Base-by-base conservation (phyloP, 2,113 vertebrate genomes). In the Heterocephalus glaber region DNA sequence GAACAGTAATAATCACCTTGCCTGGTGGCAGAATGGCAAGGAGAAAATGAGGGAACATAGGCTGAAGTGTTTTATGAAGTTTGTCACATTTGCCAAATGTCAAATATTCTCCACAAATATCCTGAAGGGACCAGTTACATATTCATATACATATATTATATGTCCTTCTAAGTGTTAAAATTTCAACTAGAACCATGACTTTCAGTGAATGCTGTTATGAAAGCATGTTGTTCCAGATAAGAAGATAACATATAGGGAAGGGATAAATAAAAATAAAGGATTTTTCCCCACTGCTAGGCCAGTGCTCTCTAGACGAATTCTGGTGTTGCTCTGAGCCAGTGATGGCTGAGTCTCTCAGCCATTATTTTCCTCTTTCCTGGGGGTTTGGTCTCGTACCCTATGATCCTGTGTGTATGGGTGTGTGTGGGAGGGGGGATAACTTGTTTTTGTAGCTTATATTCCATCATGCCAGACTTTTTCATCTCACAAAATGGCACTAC, bases 31-130 rank as follows among this genome's bases (percentile, higher is more conserved):
- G 74, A 80, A n/a, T 38, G 93, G 22, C 35, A 63, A 65, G 74
- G 13, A 56, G 22, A 61, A 60, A 86, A 86, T 30, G 38, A 79
- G 68, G 19, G 49, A 52, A 30, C 35, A 41, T 28, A 61, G 83
- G 83, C 68, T 91, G 35, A 92, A 52, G 33, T 85, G 49, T 35
- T 8, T 84, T 63, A 26, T 87, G 49, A 96, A 95, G 58, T 77
- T 9, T 17, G 66, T 80, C 8, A 1, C 24, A 35, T 65, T 87
- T 84, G 44, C 65, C 44, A 56, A 72, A 60, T 65, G 56, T 68
- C 72, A 76, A 86, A 19, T 87, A 52, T 87, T 84, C 86, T 94
- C 85, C 74, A 66, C 35, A 66, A 58, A 56, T 20, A 28, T 84
- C 7, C 79, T 72, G 8, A 52, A 93, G 70, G 26, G 54, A 49